A percentile compares a stretch with the other conserved stretches of the same genome.
Conservation (phyloP, 2,797 vertebrate species). For the Amphiprion clarkii region DNA sequence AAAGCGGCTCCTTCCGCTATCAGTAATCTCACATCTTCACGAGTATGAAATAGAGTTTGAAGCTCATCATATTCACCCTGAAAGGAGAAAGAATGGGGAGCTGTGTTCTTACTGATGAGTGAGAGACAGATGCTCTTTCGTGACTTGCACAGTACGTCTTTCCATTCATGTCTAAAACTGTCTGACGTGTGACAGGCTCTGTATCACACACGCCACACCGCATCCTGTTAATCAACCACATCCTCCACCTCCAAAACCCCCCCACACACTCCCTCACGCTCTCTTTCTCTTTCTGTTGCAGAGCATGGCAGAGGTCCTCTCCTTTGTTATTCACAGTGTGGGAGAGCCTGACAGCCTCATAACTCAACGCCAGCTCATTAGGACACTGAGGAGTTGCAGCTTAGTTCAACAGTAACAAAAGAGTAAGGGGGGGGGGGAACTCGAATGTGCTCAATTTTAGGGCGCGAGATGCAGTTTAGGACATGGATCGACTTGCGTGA, state of each 20-base stretch:
- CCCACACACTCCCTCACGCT: constrained; percentile 11
- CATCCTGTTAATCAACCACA: constrained; percentile 82
- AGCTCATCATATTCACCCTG: neutral
- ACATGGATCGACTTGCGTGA: constrained; percentile 2
- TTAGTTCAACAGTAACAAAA: constrained; percentile 30
- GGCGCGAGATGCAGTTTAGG: constrained; percentile 1
- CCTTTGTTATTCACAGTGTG: constrained; percentile 54
- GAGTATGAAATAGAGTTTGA: constrained; percentile 14
- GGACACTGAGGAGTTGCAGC: constrained; percentile 36
- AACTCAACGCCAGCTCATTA: constrained; percentile 72
- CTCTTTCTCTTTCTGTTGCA: constrained; percentile 30
- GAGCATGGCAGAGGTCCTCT: constrained; percentile 39
- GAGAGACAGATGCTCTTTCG: neutral
- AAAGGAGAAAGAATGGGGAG: constrained; percentile 6
- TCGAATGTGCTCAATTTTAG: neutral
- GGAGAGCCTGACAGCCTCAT: constrained; percentile 58
- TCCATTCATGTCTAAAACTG: constrained; percentile 50
- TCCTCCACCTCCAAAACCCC: constrained; percentile 52
- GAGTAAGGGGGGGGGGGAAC: neutral
- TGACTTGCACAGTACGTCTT: neutral
- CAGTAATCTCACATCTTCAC: constrained; percentile 31
- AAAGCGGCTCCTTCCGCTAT: constrained; percentile 8
- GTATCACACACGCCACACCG: constrained; percentile 18
- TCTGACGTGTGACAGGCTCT: constrained; percentile 17
- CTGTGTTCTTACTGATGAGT: constrained; percentile 2